phyloP scores from a whole-genome alignment of 2,113 vertebrate species.

The Balaeniceps rex region DNA sequence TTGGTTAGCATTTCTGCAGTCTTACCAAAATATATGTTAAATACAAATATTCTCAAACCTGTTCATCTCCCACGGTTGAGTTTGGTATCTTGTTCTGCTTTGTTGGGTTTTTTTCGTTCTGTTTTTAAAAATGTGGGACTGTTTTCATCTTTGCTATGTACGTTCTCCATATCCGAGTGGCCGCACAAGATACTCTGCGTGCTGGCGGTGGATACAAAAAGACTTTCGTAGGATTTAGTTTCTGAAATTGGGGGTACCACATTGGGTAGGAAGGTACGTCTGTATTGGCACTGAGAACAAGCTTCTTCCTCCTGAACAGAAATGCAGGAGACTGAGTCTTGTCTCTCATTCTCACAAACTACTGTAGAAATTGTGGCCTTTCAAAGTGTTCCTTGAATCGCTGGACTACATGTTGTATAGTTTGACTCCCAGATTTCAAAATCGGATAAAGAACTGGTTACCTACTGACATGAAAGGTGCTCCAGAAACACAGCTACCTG shows the following conservation, averaged over 20 bases:
- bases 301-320: not conserved
- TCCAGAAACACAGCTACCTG: fast-evolving
- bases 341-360: not conserved
- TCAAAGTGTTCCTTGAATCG: not conserved
- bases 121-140: not conserved
- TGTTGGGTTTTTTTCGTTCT: not conserved
- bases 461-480: not conserved
- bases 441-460: not conserved
- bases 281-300: no score
- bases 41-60: not conserved
- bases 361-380: not conserved
- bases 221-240: not conserved
- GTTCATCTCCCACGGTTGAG: not conserved
- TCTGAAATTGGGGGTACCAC: not conserved
- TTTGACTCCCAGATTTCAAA: not conserved
- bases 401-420: fast-evolving
- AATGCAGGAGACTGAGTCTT: not conserved
- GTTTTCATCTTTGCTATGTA: not conserved
- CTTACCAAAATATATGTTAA: not conserved
- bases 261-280: not conserved
- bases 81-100: not conserved
- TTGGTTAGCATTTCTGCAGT: not conserved
- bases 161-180: not conserved
- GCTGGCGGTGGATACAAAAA: not conserved
- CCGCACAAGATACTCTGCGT: not conserved